Conservation (phyloP, 2,113 vertebrate genomes). For the Speoplatyrhinus poulsoni region DNA sequence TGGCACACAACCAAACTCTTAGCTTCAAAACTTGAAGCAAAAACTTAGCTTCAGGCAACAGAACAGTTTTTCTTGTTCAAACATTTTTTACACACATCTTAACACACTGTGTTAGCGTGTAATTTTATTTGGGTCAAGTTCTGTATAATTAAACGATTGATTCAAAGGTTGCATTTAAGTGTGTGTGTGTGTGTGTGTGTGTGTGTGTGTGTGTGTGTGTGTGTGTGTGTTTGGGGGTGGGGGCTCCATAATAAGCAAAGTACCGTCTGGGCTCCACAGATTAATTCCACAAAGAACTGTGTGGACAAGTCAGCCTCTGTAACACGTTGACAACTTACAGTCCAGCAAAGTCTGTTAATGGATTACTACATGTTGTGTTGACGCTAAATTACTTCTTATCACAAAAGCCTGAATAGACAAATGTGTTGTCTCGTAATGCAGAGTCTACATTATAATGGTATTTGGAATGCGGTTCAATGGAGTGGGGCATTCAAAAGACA, state of each 20-base stretch:
- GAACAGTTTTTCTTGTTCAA: neutral
- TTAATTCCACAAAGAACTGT: no score
- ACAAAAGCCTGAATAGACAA: conserved; percentile 21
- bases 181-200: neutral
- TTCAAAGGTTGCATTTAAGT: neutral
- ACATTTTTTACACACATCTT: conserved; percentile 25
- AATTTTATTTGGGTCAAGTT: neutral
- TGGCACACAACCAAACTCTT: conserved; percentile 35
- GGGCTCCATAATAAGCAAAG: neutral
- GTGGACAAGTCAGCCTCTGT: no score
- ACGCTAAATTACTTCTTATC: conserved; percentile 55
- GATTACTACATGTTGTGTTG: conserved; percentile 2
- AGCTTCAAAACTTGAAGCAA: no score
- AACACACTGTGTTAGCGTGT: conserved; percentile 30
- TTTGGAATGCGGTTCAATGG: conserved; percentile 11
- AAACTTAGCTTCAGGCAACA: conserved; percentile 20
- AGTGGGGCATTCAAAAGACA: neutral
- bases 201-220: no score
- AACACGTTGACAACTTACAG: no score
- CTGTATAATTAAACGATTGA: conserved; percentile 26
- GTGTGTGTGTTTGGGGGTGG: neutral
- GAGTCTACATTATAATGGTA: neutral
- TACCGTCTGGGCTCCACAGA: neutral
- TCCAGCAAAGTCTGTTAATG: no score
- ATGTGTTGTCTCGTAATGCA: conserved; percentile 4